Conservation (phyloP, 2,797 vertebrate species). For the Leuciscus waleckii region DNA sequence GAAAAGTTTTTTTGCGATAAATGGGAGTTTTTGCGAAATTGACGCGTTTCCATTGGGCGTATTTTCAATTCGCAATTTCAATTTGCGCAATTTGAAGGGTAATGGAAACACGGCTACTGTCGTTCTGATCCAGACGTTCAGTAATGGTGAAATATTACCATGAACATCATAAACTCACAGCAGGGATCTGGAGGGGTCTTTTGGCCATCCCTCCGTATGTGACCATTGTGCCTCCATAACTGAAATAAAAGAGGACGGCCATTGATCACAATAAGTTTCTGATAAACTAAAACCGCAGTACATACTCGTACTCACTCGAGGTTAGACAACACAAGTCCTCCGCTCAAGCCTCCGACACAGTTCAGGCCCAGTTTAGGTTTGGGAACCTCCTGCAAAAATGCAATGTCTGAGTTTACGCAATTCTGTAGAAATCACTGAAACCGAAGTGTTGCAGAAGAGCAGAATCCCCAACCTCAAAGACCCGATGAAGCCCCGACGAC, state of each 20-base stretch:
- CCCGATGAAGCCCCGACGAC: slow-evolving; percentile 69
- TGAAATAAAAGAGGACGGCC: slow-evolving; percentile 22
- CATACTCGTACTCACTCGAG: slow-evolving; percentile 50
- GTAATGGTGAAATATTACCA: too few species aligned
- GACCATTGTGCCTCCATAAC: slow-evolving; percentile 58
- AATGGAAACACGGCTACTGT: too few species aligned
- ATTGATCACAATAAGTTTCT: not conserved
- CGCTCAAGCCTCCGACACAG: slow-evolving; percentile 45
- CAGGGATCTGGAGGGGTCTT: slow-evolving; percentile 60
- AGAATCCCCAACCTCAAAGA: slow-evolving; percentile 65
- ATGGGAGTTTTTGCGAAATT: too few species aligned
- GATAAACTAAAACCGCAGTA: not conserved
- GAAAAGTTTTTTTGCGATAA: too few species aligned
- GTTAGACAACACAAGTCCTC: slow-evolving; percentile 53
- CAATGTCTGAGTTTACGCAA: not conserved
- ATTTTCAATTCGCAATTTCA: too few species aligned
- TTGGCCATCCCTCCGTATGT: slow-evolving; percentile 66
- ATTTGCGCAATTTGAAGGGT: too few species aligned
- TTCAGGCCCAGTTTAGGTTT: slow-evolving; percentile 64
- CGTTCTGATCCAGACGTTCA: too few species aligned
- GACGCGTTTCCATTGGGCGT: too few species aligned
- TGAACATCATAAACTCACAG: slow-evolving; percentile 55
- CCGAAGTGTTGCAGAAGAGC: not conserved
- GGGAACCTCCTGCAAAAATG: slow-evolving; percentile 59
- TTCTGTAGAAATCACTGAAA: not conserved